Conservation (phyloP, 1,140 invertebrate species). For the Drosophila navojoa region DNA sequence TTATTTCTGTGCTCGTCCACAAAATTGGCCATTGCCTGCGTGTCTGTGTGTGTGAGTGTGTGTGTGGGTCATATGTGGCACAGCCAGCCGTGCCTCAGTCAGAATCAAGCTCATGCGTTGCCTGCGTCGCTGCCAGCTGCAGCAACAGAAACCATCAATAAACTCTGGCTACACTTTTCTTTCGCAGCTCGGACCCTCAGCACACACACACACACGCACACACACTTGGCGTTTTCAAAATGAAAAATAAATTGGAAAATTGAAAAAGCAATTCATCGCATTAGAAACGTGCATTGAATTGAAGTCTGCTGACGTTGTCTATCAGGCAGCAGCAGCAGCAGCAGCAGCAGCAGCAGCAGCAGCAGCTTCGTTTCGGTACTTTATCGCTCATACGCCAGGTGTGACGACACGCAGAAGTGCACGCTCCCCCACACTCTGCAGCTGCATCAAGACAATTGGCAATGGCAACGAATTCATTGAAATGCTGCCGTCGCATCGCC, state of each 20-base stretch:
- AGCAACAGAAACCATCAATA: slow-evolving; percentile 56
- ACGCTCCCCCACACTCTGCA: no score
- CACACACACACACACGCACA: neutral
- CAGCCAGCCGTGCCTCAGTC: neutral
- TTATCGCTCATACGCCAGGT: slow-evolving; percentile 55
- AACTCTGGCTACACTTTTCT: slow-evolving; percentile 29
- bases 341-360: neutral
- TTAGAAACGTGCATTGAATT: slow-evolving; percentile 71
- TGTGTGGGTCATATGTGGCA: neutral
- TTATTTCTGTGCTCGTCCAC: neutral
- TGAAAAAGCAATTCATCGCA: slow-evolving; percentile 79
- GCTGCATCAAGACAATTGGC: slow-evolving; percentile 27
- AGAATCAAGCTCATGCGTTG: slow-evolving; percentile 11
- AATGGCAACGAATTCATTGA: slow-evolving; percentile 12
- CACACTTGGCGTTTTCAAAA: slow-evolving; percentile 46
- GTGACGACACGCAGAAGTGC: slow-evolving; percentile 22
- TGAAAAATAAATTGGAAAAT: slow-evolving; percentile 80
- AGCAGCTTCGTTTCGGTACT: slow-evolving; percentile 3
- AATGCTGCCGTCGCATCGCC: neutral
- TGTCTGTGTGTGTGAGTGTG: neutral
- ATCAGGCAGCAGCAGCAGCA: slow-evolving; percentile 9
- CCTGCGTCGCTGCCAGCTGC: slow-evolving; percentile 24
- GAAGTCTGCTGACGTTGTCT: slow-evolving; percentile 42
- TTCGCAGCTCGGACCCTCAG: slow-evolving; percentile 14
- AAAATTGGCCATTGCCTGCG: slow-evolving; percentile 2